A percentile compares a stretch with the other conserved stretches of the same genome.
Conservation (phyloP, 2,113 vertebrate genomes). For the Asarcornis scutulata region DNA sequence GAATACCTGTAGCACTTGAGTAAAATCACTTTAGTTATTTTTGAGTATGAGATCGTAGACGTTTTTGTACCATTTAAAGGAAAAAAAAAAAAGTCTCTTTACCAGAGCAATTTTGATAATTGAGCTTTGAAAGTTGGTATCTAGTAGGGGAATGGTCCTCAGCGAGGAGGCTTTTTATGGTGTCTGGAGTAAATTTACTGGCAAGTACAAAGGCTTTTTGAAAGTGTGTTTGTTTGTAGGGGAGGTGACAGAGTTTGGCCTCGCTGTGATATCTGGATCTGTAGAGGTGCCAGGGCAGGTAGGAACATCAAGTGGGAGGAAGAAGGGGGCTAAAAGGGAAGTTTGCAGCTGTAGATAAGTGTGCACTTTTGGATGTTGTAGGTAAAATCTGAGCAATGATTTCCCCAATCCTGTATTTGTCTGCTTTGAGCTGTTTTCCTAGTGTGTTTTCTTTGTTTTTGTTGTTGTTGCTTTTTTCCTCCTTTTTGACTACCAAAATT, state of each 20-base stretch:
- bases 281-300: background rate
- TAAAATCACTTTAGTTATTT: background rate
- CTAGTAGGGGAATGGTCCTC: background rate
- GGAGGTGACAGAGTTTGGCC: background rate
- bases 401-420: background rate
- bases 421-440: background rate
- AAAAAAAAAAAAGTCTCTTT: background rate
- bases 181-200: background rate
- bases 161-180: background rate
- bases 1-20: constrained; percentile 3
- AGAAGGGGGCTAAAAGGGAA: background rate
- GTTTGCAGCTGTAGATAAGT: background rate
- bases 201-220: background rate
- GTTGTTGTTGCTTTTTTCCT: background rate
- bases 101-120: background rate
- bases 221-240: background rate
- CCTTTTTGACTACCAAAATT: background rate
- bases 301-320: background rate
- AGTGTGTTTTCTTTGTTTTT: background rate
- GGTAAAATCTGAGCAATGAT: background rate
- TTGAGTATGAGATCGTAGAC: background rate
- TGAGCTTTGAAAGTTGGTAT: background rate
- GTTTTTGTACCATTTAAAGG: background rate
- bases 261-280: background rate
- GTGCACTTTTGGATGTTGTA: background rate